Conservation (phyloP, 1,140 invertebrate genomes). For the Acromyrmex echinatior region DNA sequence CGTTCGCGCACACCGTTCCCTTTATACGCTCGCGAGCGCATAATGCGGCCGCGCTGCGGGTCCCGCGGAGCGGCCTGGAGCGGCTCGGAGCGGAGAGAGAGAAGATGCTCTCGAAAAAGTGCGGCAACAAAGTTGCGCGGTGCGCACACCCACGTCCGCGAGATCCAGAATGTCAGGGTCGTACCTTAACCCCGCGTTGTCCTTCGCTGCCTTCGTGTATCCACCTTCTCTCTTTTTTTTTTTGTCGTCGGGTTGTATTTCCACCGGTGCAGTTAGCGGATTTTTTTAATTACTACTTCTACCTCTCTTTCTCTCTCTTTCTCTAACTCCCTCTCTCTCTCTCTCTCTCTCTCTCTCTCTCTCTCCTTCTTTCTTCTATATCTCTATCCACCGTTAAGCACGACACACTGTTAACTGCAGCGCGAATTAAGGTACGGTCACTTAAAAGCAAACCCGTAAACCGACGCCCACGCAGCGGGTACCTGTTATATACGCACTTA, state of each 20-base stretch:
- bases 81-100: background rate
- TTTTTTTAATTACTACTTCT: slow-evolving; percentile 78
- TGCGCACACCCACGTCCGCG: slow-evolving; percentile 61
- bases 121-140: slow-evolving; percentile 64
- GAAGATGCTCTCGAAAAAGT: slow-evolving; percentile 63
- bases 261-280: slow-evolving; percentile 62
- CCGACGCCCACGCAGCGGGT: slow-evolving; percentile 77
- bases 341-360: background rate
- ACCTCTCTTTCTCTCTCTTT: background rate
- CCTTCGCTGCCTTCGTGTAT: slow-evolving; percentile 63
- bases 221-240: slow-evolving; percentile 46
- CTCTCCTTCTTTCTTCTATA: no score
- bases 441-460: slow-evolving; percentile 79
- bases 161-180: slow-evolving; percentile 74
- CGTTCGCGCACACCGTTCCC: slow-evolving; percentile 31
- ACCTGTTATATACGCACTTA: slow-evolving; percentile 65
- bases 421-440: slow-evolving; percentile 71
- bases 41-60: slow-evolving; percentile 32
- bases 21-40: slow-evolving; percentile 48
- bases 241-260: slow-evolving; percentile 57
- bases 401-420: slow-evolving; percentile 71
- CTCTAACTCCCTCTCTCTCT: background rate
- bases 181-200: slow-evolving; percentile 73
- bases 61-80: background rate
- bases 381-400: slow-evolving; percentile 67